Percentiles rank a stretch among this genome's conserved stretches.
phyloP scores from a whole-genome alignment of 2,797 vertebrate genomes.

The Liparis tanakae region DNA sequence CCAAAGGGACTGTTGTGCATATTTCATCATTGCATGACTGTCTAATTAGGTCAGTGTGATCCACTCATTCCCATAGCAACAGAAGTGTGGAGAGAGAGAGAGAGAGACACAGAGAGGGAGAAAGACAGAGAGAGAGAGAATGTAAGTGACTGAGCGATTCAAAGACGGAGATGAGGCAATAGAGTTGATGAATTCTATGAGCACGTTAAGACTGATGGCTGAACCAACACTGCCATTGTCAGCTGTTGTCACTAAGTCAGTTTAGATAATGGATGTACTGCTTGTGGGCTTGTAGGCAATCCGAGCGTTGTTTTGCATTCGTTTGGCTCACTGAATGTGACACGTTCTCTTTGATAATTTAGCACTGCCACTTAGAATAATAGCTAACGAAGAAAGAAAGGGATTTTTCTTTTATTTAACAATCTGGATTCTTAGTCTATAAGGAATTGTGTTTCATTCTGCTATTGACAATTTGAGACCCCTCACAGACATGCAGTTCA shows the following conservation, averaged over 20 bases:
- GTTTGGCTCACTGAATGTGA: slow-evolving; percentile 5
- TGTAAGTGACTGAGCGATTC: slow-evolving; percentile 53
- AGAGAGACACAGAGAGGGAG: slow-evolving; percentile 10
- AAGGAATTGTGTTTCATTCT: background rate
- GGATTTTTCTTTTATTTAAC: no score
- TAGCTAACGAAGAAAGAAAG: background rate
- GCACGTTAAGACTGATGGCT: slow-evolving; percentile 48
- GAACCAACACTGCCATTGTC: slow-evolving; percentile 23
- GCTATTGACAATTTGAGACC: background rate
- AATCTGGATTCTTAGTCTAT: background rate
- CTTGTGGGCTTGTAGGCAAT: slow-evolving; percentile 24
- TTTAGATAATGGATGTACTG: slow-evolving; percentile 34
- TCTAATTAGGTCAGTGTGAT: slow-evolving; percentile 84
- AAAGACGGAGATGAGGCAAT: slow-evolving; percentile 32
- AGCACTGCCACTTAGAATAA: background rate
- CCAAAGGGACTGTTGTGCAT: slow-evolving; percentile 71
- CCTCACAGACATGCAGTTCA: background rate
- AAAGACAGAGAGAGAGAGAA: slow-evolving; percentile 27
- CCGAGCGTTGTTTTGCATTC: slow-evolving; percentile 6
- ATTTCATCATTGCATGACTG: slow-evolving; percentile 77
- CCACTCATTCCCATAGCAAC: slow-evolving; percentile 82
- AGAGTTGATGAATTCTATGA: slow-evolving; percentile 61
- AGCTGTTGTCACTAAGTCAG: slow-evolving; percentile 39
- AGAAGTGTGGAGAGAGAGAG: slow-evolving; percentile 51
- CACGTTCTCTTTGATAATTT: background rate